Evolutionary conservation across 1,140 invertebrate genomes (phyloP).

Genomic region (Neodiprion fabricii): DNA sequence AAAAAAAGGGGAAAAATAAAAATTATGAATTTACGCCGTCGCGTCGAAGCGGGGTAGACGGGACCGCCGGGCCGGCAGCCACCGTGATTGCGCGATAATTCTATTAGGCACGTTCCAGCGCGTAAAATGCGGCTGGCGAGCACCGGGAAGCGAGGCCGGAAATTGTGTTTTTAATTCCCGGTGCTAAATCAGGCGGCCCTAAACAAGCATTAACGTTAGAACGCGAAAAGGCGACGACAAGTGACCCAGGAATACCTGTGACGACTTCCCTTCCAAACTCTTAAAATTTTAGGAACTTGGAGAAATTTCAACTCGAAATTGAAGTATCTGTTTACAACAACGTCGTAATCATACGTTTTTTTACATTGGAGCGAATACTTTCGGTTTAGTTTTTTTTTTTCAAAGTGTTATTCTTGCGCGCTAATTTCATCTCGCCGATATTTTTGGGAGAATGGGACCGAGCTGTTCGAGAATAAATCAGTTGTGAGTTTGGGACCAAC

Average conservation of each 20-base stretch:
- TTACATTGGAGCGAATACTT: no score
- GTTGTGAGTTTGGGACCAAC: not conserved
- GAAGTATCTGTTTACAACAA: no score
- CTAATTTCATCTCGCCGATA: no score
- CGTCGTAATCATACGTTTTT: no score
- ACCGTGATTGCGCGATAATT: constrained; percentile 45
- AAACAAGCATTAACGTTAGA: constrained; percentile 48
- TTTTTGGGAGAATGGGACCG: not conserved
- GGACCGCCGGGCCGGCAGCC: constrained; percentile 23
- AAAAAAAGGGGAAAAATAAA: not conserved
- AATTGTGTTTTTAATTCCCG: constrained; percentile 51
- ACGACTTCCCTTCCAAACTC: no score
- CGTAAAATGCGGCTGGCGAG: constrained; percentile 28
- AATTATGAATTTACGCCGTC: constrained; percentile 18
- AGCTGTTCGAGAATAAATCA: not conserved
- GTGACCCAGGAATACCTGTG: no score
- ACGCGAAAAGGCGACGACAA: not conserved
- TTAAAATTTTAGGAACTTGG: no score
- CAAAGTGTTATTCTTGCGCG: no score
- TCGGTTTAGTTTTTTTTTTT: no score
- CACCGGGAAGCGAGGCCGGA: constrained; percentile 29
- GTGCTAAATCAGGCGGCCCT: constrained; percentile 44
- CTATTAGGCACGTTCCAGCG: constrained; percentile 39
- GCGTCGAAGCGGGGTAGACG: not conserved
- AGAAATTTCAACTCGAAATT: no score